Percentiles rank a stretch among this genome's conserved stretches.
Conservation (phyloP, 2,113 vertebrate species). For the Mormyrus lacerda region DNA sequence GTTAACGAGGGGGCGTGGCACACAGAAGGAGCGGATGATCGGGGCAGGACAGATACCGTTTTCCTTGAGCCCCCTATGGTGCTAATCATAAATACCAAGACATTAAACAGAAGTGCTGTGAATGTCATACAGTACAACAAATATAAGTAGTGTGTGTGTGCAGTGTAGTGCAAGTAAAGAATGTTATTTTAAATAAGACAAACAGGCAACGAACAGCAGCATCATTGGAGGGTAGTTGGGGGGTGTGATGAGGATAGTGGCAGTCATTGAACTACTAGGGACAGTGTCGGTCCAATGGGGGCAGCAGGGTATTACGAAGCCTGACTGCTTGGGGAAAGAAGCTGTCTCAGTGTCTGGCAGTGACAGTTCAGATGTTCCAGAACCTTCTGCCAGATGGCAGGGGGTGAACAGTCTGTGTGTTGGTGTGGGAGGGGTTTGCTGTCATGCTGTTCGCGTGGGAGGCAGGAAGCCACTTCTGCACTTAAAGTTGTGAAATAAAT, state of each 20-base stretch:
- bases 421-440: background rate
- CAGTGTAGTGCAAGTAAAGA: background rate
- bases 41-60: background rate
- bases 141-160: background rate
- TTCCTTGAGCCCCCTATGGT: background rate
- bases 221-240: background rate
- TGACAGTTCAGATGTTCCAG: background rate
- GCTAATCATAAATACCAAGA: background rate
- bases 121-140: background rate
- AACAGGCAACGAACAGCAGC: background rate
- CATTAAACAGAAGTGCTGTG: background rate
- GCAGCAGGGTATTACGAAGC: background rate
- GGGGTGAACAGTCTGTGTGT: background rate
- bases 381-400: background rate
- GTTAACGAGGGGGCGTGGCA: no score
- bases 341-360: background rate
- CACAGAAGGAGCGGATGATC: no score
- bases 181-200: background rate
- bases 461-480: background rate
- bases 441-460: background rate
- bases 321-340: background rate
- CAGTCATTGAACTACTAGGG: background rate
- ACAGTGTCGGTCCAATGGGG: background rate
- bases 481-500: background rate
- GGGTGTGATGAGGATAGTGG: background rate